A percentile compares a stretch with the other conserved stretches of the same genome.
phyloP scores from a whole-genome alignment of 2,113 vertebrate species.

The Lethenteron reissneri region DNA sequence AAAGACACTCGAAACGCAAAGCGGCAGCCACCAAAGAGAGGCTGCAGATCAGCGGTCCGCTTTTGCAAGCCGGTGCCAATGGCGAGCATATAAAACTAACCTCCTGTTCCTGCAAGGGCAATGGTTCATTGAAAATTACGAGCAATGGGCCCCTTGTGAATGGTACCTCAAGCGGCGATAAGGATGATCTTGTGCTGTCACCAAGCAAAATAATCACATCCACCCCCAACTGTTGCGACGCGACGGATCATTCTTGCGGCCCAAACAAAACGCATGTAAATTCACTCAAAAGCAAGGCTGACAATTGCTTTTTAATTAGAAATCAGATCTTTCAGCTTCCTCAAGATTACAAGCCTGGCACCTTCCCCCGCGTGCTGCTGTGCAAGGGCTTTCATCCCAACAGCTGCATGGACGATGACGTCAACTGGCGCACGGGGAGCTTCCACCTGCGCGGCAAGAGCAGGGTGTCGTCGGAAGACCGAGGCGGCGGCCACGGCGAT shows the following conservation, averaged over 20 bases:
- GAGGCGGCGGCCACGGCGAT: slow-evolving; percentile 13
- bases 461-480: slow-evolving; percentile 26
- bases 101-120: neutral
- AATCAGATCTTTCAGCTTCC: slow-evolving; percentile 67
- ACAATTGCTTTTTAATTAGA: slow-evolving; percentile 11
- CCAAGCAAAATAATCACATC: no score
- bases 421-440: slow-evolving; percentile 59
- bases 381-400: slow-evolving; percentile 12
- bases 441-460: slow-evolving; percentile 30
- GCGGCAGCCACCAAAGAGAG: slow-evolving; percentile 38
- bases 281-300: neutral
- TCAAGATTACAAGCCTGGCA: slow-evolving; percentile 89
- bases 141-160: neutral
- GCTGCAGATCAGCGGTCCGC: slow-evolving; percentile 59
- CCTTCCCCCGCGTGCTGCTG: slow-evolving; percentile 69
- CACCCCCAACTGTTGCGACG: no score
- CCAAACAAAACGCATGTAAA: neutral
- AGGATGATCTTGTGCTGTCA: neutral
- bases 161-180: neutral
- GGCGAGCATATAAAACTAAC: neutral
- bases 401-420: slow-evolving; percentile 25
- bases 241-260: no score
- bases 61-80: neutral
- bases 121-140: neutral
- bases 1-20: slow-evolving; percentile 28